These are phyloP conservation scores for Isoperla grammatica DNA, from an alignment of 2,888 invertebrate genomes.

Conservation along the genomic window DNA sequence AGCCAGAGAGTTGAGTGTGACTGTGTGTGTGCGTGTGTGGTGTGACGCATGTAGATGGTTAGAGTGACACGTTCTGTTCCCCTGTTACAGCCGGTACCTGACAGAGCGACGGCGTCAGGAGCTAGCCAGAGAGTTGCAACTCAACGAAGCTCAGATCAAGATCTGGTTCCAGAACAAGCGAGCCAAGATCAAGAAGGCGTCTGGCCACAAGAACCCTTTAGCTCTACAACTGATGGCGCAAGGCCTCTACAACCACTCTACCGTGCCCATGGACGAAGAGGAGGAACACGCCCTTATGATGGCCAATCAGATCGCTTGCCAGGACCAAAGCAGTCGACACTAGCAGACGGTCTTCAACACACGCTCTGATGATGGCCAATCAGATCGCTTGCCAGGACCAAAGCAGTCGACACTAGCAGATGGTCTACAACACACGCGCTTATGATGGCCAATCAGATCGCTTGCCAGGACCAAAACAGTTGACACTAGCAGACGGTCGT, in stretches of 20 bases:
- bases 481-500: too few relatives aligned
- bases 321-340: too few relatives aligned
- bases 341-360: too few relatives aligned
- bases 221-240: constrained; percentile 91
- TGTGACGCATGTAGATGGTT: too few relatives aligned
- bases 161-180: constrained; percentile 98
- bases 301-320: constrained; percentile 15
- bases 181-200: constrained; percentile 92
- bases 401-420: too few relatives aligned
- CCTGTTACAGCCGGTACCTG: constrained; percentile 71
- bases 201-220: constrained; percentile 76
- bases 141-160: constrained; percentile 96
- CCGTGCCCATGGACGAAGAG: constrained; percentile 70
- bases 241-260: constrained; percentile 86
- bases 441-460: constrained; percentile 18
- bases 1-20: constrained; percentile 47
- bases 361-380: constrained; percentile 37
- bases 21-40: too few relatives aligned
- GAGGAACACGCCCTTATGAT: constrained; percentile 52
- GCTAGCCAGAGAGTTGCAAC: constrained; percentile 66
- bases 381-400: neutral
- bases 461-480: too few relatives aligned
- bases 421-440: too few relatives aligned
- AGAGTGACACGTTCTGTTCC: constrained; percentile 73
- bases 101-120: constrained; percentile 88